Base-by-base conservation (phyloP, 2,888 invertebrate genomes). In the Apodemia zela region DNA sequence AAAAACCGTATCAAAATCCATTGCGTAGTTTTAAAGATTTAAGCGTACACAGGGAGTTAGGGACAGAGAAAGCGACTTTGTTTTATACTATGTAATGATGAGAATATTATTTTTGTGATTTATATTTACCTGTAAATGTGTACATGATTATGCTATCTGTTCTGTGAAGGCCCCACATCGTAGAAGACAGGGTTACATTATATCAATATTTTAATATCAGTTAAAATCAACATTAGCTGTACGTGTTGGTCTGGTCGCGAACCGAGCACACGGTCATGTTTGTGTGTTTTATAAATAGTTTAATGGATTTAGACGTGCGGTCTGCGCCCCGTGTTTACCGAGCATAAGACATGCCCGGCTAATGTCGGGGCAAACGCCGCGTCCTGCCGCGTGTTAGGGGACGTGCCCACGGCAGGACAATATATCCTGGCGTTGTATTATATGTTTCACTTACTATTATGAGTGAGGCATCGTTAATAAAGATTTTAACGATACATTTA, bases 81-180 rank as follows among this genome's bases (percentile, higher is more conserved):
- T n/a, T n/a, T n/a, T n/a, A n/a, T n/a, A n/a, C n/a, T n/a, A n/a
- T n/a, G n/a, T n/a, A n/a, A n/a, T n/a, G n/a, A n/a, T n/a, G n/a
- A n/a, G n/a, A n/a, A n/a, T n/a, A n/a, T n/a, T n/a, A n/a, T n/a
- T n/a, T n/a, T n/a, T n/a, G n/a, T n/a, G n/a, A n/a, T n/a, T n/a
- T n/a, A n/a, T n/a, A n/a, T n/a, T n/a, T n/a, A n/a, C n/a, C n/a
- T n/a, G n/a, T n/a, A n/a, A n/a, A n/a, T n/a, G n/a, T n/a, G n/a
- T n/a, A n/a, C n/a, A n/a, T n/a, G n/a, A n/a, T n/a, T n/a, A 60
- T 85, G 84, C 84, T 87, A 82, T 84, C 82, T 11, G 1, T 10
- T 38, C 38, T 38, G 0, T 38, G 11, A 11, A 10, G 1, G 38
- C 38, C 7, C 7, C 33, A 33, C 6, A 33, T 1, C 33, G 38